Base-by-base conservation (phyloP, 2,888 invertebrate species). In the Arge pagana region DNA sequence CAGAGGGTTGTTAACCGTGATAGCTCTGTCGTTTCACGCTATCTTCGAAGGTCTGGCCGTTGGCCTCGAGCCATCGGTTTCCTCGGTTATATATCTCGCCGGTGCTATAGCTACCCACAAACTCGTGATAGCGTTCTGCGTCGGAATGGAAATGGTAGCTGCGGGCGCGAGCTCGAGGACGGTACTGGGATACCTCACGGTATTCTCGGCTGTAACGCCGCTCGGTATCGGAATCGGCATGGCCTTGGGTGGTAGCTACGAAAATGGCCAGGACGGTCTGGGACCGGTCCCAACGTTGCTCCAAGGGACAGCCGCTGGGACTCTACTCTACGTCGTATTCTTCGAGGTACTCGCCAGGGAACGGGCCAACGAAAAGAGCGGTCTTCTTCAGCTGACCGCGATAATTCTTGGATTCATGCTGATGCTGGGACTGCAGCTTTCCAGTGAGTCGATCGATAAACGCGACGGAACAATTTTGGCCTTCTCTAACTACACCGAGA, bases 271-370 rank as follows among this genome's bases (percentile, higher is more conserved):
- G 57, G 79, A 78, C 37, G 74, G 74, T 10, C 66, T 76, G 4
- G 77, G 77, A 2, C 74, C 81, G 0, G 77, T 80, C 0, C 80
- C 82, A 4, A 79, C 82, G 3, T 79, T 83, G 15, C 76, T 84
- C 2, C 87, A 89, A 72, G 88, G 88, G 4, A 81, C 90, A 78
- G 89, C 90, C 0, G 86, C 87, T 42, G 90, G 90, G 4, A 90
- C 90, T 0, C 81, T 90, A 43, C 77, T 90, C 10, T 90, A 89
- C 77, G 88, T 91, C 10, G 89, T 89, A 2, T 89, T 89, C 77
- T 89, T 90, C 76, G 90, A 90, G 76, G 85, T 90, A n/a, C 78
- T 90, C 11, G 86, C 88, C 4, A 80, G 88, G 54, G 89, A 90
- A 64, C 78, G 81, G 18, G 79, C 79, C 55, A 83, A 83, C 66